phyloP scores from a whole-genome alignment of 2,888 invertebrate species.

The Folsomia manolachei region DNA sequence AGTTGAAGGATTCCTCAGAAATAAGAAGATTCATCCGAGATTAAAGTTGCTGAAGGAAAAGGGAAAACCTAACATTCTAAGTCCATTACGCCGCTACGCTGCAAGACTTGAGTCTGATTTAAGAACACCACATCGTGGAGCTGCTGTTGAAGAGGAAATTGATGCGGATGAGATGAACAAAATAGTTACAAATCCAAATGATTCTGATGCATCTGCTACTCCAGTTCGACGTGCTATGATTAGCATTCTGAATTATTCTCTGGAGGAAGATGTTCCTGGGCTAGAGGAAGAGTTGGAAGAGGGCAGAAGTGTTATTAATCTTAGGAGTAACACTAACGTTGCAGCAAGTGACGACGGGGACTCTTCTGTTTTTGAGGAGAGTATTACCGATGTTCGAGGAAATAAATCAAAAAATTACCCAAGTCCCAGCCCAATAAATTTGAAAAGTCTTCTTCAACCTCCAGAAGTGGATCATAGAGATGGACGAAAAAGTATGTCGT shows the following conservation, averaged over 20 bases:
- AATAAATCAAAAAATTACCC: neutral
- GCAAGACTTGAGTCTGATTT: conserved; percentile 25
- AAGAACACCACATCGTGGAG: neutral
- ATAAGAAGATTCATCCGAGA: conserved; percentile 27
- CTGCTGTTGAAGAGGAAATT: too few species aligned
- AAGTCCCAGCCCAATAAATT: conserved; percentile 24
- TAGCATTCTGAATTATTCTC: neutral
- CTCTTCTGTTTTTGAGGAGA: conserved; percentile 5
- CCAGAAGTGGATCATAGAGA: conserved; percentile 41
- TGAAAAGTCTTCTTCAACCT: conserved; percentile 37
- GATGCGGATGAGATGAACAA: neutral
- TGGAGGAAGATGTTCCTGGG: conserved; percentile 21
- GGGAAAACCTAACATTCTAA: conserved; percentile 10
- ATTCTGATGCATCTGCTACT: neutral
- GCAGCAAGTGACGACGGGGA: neutral
- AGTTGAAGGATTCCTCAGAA: neutral
- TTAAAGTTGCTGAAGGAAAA: conserved; percentile 22
- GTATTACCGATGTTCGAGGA: neutral
- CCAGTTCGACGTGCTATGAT: neutral
- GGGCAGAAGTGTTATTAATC: neutral
- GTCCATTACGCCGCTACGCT: conserved; percentile 35
- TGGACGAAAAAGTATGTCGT: conserved; percentile 15
- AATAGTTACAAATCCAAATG: neutral
- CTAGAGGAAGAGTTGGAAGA: neutral
- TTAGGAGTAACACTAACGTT: neutral